Evolutionary conservation across 2,797 vertebrate species (phyloP).

Genomic region (Myotis findleyi): DNA sequence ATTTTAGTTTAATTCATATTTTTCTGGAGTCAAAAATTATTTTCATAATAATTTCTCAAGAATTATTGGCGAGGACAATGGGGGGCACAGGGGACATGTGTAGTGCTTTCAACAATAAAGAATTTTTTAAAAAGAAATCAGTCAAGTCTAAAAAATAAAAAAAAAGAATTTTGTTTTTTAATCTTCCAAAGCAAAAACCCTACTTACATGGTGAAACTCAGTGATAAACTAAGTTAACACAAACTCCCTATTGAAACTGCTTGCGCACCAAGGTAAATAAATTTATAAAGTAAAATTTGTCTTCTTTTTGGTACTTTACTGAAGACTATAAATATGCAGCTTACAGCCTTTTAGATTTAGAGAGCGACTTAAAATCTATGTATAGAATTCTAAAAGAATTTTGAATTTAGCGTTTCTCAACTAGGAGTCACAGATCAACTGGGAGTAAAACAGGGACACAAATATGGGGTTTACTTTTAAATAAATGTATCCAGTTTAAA

Average conservation of each 20-base stretch:
- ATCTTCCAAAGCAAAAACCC: not conserved
- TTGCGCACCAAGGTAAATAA: conserved; percentile 43
- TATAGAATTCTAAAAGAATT: conserved; percentile 48
- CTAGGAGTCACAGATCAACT: not conserved
- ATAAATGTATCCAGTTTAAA: not conserved
- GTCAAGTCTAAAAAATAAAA: too few species aligned
- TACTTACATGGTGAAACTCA: conserved; percentile 54
- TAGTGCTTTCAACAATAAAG: too few species aligned
- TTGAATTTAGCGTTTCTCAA: conserved; percentile 1
- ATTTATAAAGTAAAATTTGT: conserved; percentile 66
- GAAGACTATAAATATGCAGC: not conserved
- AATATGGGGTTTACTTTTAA: not conserved
- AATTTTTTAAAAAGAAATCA: too few species aligned
- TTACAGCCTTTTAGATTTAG: not conserved
- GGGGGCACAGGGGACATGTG: too few species aligned
- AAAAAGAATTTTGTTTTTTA: not conserved
- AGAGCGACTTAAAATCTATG: conserved; percentile 39
- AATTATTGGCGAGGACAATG: not conserved
- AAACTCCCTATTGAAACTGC: not conserved
- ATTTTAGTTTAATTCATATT: not conserved
- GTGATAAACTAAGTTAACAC: conserved; percentile 62
- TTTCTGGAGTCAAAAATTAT: not conserved
- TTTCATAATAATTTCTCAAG: not conserved
- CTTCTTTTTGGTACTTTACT: conserved; percentile 25
- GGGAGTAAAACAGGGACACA: not conserved